Evolutionary conservation across 2,797 vertebrate genomes (phyloP).

Genomic region (Paratrypauchen microcephalus): DNA sequence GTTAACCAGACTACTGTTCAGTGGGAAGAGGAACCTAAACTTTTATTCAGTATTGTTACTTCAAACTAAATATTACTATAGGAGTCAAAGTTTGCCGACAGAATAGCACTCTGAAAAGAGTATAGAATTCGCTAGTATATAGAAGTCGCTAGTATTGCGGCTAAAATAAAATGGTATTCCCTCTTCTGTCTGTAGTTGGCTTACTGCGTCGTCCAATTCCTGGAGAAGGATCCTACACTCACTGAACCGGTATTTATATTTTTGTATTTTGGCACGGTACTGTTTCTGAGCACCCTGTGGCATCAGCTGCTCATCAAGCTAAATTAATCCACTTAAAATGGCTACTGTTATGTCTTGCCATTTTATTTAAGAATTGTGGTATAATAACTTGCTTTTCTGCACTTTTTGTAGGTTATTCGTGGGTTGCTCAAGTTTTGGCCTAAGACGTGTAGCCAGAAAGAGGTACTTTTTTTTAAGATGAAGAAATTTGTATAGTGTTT

Average conservation of each 20-base stretch:
- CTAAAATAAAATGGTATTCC: not conserved
- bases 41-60: too few species aligned
- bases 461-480: constrained; percentile 75
- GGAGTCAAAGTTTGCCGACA: too few species aligned
- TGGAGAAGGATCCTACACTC: constrained; percentile 96
- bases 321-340: constrained; percentile 44
- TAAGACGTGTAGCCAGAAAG: constrained; percentile 98
- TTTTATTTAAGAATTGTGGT: constrained; percentile 1
- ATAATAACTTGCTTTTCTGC: constrained; percentile 21
- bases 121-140: too few species aligned
- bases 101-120: too few species aligned
- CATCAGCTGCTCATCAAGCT: constrained; percentile 18
- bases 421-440: constrained; percentile 98
- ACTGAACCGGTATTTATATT: constrained; percentile 88
- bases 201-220: constrained; percentile 98
- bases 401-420: constrained; percentile 87
- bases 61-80: too few species aligned
- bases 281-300: constrained; percentile 42
- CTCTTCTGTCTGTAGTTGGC: constrained; percentile 84
- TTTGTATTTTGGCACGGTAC: not conserved
- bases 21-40: too few species aligned
- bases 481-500: not conserved
- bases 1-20: too few species aligned
- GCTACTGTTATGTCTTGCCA: constrained; percentile 25
- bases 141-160: not conserved